Percentiles rank a stretch among this genome's conserved stretches.
These are phyloP conservation scores for Myanophis thanlyinensis DNA, from an alignment of 2,113 vertebrate species.

Conservation along the genomic window DNA sequence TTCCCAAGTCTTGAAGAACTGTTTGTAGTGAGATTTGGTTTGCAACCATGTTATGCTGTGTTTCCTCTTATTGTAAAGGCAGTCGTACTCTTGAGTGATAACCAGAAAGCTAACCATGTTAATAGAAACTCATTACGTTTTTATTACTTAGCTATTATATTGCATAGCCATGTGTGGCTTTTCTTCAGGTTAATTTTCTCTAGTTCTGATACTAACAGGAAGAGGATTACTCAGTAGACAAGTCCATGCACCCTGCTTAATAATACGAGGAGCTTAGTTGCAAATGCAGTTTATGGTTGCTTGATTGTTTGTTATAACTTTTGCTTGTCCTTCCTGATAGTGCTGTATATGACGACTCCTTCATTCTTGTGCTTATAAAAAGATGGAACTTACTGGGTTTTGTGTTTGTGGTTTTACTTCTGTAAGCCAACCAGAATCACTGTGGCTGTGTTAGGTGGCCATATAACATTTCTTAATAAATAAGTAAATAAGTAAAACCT, in stretches of 20 bases:
- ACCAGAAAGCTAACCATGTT: conserved; percentile 31
- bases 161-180: conserved; percentile 32
- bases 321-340: neutral
- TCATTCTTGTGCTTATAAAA: neutral
- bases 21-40: neutral
- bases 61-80: neutral
- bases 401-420: no score
- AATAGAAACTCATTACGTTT: conserved; percentile 43
- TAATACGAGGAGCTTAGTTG: neutral
- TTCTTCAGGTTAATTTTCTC: conserved; percentile 20
- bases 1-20: neutral
- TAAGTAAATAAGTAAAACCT: neutral
- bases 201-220: neutral
- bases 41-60: rapidly evolving
- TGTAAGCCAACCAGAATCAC: no score
- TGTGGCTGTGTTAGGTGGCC: no score
- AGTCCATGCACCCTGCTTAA: neutral
- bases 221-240: neutral
- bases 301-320: neutral
- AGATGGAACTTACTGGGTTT: no score
- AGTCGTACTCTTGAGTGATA: neutral
- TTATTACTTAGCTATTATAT: conserved; percentile 44
- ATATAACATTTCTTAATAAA: neutral
- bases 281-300: neutral
- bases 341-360: neutral